Conservation (phyloP, 2,113 vertebrate genomes). For the Hystrix brachyura region DNA sequence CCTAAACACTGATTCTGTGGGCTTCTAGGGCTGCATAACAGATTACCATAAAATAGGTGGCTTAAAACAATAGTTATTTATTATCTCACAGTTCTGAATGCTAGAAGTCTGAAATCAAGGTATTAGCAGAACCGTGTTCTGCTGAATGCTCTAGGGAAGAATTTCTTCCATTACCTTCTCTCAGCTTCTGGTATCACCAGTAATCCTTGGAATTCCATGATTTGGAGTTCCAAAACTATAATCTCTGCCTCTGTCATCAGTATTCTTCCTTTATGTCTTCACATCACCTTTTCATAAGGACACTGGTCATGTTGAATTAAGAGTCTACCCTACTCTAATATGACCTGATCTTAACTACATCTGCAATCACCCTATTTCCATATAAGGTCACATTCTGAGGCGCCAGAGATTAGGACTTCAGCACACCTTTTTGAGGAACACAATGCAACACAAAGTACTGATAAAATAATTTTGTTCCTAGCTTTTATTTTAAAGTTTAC, state of each 20-base stretch:
- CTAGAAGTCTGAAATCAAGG: neutral
- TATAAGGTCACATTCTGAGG: neutral
- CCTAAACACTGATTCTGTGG: conserved; percentile 6
- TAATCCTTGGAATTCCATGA: neutral
- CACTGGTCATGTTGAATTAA: neutral
- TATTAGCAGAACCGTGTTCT: neutral
- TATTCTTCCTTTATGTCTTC: neutral
- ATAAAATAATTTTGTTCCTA: neutral
- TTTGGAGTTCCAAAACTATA: neutral
- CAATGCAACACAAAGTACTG: neutral
- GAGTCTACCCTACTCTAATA: neutral
- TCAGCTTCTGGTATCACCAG: neutral
- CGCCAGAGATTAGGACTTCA: neutral
- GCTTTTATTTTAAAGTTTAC: conserved; percentile 63
- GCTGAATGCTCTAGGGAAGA: neutral
- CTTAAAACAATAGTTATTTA: conserved; percentile 24
- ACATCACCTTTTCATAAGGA: neutral
- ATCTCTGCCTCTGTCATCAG: neutral
- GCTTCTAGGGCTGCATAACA: neutral
- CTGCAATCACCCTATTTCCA: neutral
- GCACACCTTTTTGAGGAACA: neutral
- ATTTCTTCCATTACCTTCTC: neutral
- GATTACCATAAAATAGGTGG: neutral
- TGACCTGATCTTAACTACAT: conserved; percentile 1
- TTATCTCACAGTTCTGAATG: neutral